Conservation (phyloP, 2,113 vertebrate genomes). For the Macroglossus sobrinus region DNA sequence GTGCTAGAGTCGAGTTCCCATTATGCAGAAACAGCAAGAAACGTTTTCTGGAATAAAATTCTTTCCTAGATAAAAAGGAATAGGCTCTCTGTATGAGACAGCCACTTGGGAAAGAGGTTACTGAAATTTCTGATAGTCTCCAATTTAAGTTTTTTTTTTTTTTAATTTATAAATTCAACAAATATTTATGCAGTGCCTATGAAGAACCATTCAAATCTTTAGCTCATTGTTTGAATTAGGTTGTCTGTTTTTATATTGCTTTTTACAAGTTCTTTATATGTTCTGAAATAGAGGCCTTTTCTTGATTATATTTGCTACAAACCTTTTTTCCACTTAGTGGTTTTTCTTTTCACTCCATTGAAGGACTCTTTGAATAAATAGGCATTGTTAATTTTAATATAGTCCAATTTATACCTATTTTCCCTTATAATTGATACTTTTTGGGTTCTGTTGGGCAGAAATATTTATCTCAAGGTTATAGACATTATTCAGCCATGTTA, state of each 20-base stretch:
- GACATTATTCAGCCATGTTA: neutral
- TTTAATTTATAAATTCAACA: neutral
- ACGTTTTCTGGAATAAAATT: neutral
- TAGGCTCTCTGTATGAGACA: neutral
- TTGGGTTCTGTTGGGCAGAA: neutral
- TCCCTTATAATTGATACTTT: neutral
- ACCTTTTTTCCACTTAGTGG: neutral
- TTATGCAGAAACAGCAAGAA: neutral
- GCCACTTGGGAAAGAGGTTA: neutral
- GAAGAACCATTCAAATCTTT: neutral
- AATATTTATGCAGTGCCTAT: neutral
- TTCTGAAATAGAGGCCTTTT: neutral
- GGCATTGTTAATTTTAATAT: neutral
- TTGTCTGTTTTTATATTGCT: neutral
- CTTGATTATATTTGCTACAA: neutral
- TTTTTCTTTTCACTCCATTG: neutral
- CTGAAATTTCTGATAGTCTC: neutral
- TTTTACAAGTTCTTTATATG: neutral
- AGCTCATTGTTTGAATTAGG: neutral
- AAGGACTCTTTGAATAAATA: neutral
- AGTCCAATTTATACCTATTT: neutral
- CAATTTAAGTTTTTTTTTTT: neutral
- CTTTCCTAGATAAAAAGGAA: neutral
- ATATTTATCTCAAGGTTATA: neutral
- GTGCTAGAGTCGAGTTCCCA: neutral